A percentile compares a stretch with the other conserved stretches of the same genome.
Evolutionary conservation across 1,140 invertebrate genomes (phyloP).

Genomic region (Drosophila ananassae): DNA sequence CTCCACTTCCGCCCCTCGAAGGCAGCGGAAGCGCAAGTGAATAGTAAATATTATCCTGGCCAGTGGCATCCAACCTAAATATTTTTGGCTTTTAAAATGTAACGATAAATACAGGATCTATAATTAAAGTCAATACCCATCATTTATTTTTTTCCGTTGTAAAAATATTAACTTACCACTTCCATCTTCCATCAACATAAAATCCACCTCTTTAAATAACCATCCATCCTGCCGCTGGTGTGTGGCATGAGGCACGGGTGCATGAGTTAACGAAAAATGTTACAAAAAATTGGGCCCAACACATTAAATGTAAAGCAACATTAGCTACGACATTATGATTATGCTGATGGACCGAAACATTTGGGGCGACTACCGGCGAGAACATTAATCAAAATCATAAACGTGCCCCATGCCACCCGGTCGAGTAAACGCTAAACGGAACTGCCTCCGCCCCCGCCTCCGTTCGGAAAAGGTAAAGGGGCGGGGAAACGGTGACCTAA

Average conservation of each 20-base stretch:
- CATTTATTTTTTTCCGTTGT: background rate
- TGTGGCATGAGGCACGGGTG: slow-evolving; percentile 11
- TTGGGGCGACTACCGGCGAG: slow-evolving; percentile 56
- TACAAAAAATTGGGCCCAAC: slow-evolving; percentile 73
- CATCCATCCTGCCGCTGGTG: slow-evolving; percentile 13
- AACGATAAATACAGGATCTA: background rate
- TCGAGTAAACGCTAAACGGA: slow-evolving; percentile 28
- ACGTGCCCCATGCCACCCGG: slow-evolving; percentile 28
- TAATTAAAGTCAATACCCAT: background rate
- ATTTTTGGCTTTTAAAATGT: background rate
- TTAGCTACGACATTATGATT: slow-evolving; percentile 62
- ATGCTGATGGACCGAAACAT: slow-evolving; percentile 72
- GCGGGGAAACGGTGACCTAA: slow-evolving; percentile 46
- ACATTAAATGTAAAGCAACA: slow-evolving; percentile 79
- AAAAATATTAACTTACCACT: background rate
- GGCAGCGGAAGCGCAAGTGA: slow-evolving; percentile 18
- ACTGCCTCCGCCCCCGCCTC: background rate
- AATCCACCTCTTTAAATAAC: slow-evolving; percentile 35
- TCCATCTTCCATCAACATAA: background rate
- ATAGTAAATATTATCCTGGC: slow-evolving; percentile 48
- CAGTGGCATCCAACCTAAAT: slow-evolving; percentile 23
- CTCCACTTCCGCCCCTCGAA: slow-evolving; percentile 1
- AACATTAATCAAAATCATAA: slow-evolving; percentile 81
- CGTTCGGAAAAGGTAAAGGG: background rate
- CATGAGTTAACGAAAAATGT: slow-evolving; percentile 48